Conservation (phyloP, 2,797 vertebrate genomes). For the Lacerta agilis region DNA sequence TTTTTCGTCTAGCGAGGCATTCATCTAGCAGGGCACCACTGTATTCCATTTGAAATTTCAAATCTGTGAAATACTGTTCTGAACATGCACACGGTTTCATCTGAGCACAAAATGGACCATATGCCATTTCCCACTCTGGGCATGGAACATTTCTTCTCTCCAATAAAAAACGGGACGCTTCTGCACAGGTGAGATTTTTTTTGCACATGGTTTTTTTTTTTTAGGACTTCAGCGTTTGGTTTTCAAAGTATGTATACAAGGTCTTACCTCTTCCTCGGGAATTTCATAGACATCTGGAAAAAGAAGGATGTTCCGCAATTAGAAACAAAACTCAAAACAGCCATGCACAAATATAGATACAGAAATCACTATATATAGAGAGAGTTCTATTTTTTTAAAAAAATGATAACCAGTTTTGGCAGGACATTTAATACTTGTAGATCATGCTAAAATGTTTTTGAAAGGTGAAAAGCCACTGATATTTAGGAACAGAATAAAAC, state of each 20-base stretch:
- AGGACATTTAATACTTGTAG: not conserved
- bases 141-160: not conserved
- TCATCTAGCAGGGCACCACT: too few relatives aligned
- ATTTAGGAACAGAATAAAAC: not conserved
- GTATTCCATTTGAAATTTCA: not conserved
- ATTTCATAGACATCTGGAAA: slow-evolving; percentile 82
- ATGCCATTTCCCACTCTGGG: not conserved
- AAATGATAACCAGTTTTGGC: not conserved
- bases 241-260: not conserved
- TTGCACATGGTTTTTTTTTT: too few relatives aligned
- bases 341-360: slow-evolving; percentile 12
- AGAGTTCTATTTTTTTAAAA: not conserved
- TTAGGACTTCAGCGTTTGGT: not conserved
- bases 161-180: not conserved
- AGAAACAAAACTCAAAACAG: not conserved
- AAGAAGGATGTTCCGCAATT: not conserved
- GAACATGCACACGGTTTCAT: not conserved
- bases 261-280: slow-evolving; percentile 81
- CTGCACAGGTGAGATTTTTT: not conserved
- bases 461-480: too few relatives aligned
- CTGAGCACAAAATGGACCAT: not conserved
- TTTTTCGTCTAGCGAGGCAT: too few relatives aligned
- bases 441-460: not conserved
- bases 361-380: not conserved
- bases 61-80: not conserved